phyloP scores from a whole-genome alignment of 2,888 invertebrate genomes.

The Diloba caeruleocephala region DNA sequence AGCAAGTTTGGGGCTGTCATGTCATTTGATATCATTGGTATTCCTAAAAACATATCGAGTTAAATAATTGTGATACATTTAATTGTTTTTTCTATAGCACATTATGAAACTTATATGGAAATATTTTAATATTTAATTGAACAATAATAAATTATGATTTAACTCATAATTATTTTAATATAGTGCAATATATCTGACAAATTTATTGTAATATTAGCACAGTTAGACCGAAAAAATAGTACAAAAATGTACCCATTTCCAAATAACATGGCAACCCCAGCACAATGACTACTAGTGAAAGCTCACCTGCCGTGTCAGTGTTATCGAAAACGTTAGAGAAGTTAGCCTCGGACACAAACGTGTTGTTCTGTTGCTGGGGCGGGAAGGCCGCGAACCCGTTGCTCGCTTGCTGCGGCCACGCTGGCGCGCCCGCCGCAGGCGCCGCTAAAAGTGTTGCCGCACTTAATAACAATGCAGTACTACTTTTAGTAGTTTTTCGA shows the following conservation, averaged over 20 bases:
- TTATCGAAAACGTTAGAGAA: conserved; percentile 96
- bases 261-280: conserved; percentile 53
- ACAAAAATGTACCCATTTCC: conserved; percentile 24
- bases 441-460: conserved; percentile 53
- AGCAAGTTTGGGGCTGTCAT: conserved; percentile 53
- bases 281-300: conserved; percentile 58
- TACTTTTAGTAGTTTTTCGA: conserved; percentile 25
- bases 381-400: conserved; percentile 74
- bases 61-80: no score
- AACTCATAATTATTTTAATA: no score
- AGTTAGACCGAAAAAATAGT: not conserved
- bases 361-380: conserved; percentile 71
- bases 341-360: conserved; percentile 95
- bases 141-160: no score
- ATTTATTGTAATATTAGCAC: no score
- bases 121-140: no score
- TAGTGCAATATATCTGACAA: no score
- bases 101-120: no score
- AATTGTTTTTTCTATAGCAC: no score
- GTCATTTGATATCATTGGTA: conserved; percentile 20
- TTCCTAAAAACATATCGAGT: no score
- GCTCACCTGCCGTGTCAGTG: conserved; percentile 91
- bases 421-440: conserved; percentile 55
- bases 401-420: conserved; percentile 67
- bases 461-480: conserved; percentile 57